A percentile compares a stretch with the other conserved stretches of the same genome.
phyloP scores from a whole-genome alignment of 2,888 invertebrate species.

The Drosophila quinaria region DNA sequence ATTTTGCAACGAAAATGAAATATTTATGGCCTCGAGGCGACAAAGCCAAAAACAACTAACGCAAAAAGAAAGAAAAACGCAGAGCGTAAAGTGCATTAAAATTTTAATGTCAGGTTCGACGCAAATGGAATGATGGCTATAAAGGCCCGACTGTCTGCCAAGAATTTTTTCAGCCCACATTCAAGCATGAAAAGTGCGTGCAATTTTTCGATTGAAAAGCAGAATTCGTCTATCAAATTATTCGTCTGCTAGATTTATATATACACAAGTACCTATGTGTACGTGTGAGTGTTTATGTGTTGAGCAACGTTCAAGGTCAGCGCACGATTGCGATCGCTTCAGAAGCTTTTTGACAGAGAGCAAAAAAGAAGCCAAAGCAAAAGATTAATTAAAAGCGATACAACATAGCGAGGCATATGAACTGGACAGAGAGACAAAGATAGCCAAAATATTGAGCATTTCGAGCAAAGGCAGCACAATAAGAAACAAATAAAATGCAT shows the following conservation, averaged over 20 bases:
- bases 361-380: slow-evolving; percentile 46
- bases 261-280: not conserved
- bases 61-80: slow-evolving; percentile 25
- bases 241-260: slow-evolving; percentile 5
- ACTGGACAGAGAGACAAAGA: slow-evolving; percentile 34
- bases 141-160: slow-evolving; percentile 43
- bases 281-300: not conserved
- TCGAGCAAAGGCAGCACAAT: slow-evolving; percentile 17
- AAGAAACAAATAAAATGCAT: slow-evolving; percentile 18
- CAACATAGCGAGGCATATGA: slow-evolving; percentile 27
- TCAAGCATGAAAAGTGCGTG: slow-evolving; percentile 53
- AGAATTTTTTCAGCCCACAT: slow-evolving; percentile 53
- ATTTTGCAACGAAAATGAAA: slow-evolving; percentile 59
- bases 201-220: slow-evolving; percentile 47
- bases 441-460: slow-evolving; percentile 47
- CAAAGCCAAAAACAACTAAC: slow-evolving; percentile 49
- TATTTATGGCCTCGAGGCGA: slow-evolving; percentile 73
- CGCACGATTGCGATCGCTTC: slow-evolving; percentile 64
- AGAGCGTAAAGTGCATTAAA: slow-evolving; percentile 37
- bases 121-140: slow-evolving; percentile 47
- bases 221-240: slow-evolving; percentile 24
- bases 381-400: slow-evolving; percentile 69
- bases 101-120: slow-evolving; percentile 72
- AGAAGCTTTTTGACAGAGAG: slow-evolving; percentile 42
- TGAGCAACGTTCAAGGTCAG: slow-evolving; percentile 63